Conservation (phyloP, 2,888 invertebrate genomes). For the Herminia tarsipennalis region DNA sequence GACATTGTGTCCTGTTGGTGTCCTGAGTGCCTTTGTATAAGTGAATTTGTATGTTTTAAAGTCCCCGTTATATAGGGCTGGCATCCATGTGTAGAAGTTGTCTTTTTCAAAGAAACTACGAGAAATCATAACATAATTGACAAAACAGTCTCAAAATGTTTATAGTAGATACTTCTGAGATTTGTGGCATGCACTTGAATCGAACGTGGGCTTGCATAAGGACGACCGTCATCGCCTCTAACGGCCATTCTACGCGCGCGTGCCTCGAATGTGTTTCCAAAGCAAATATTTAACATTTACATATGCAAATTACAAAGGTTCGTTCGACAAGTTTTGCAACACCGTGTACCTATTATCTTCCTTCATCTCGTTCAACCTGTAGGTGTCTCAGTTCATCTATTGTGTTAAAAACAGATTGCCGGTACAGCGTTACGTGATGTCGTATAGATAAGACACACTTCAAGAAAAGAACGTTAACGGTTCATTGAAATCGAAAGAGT, state of each 20-base stretch:
- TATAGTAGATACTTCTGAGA: conserved; percentile 32
- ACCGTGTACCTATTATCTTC: conserved; percentile 28
- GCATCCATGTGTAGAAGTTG: conserved; percentile 25
- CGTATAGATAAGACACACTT: conserved; percentile 69
- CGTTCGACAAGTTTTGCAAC: conserved; percentile 35
- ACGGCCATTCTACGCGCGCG: conserved; percentile 65
- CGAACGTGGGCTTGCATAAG: conserved; percentile 69
- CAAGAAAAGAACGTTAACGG: conserved; percentile 79
- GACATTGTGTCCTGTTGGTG: too few species aligned
- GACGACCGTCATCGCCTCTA: conserved; percentile 56
- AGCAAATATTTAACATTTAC: conserved; percentile 47
- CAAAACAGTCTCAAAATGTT: conserved; percentile 36
- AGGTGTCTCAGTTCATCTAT: conserved; percentile 30
- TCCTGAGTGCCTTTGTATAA: too few species aligned
- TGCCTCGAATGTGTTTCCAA: conserved; percentile 58
- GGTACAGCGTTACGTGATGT: conserved; percentile 68
- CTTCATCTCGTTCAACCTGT: conserved; percentile 42
- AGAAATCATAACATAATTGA: conserved; percentile 33
- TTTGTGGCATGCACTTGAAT: conserved; percentile 48
- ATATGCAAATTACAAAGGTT: conserved; percentile 39
- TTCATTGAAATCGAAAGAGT: conserved; percentile 83
- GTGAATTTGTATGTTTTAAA: too few species aligned
- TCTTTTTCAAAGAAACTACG: too few species aligned
- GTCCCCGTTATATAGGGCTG: too few species aligned
- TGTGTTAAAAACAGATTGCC: conserved; percentile 34